Evolutionary conservation across 1,140 invertebrate species (phyloP), one percentile per base, ranked within the genome.

Genomic region (Olivierus martensii): DNA sequence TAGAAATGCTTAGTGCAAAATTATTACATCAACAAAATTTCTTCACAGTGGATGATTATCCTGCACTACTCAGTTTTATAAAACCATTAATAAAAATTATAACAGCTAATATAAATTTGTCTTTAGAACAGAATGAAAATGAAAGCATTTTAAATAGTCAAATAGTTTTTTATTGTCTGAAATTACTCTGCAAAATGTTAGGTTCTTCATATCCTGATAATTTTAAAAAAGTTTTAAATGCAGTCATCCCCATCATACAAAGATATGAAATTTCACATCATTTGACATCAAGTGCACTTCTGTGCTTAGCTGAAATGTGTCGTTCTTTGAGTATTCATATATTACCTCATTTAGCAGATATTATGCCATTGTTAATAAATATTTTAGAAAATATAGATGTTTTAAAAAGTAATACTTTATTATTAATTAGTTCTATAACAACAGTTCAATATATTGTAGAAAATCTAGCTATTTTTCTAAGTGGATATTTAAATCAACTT

Each of bases 1-100:
- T 93, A 67, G 88, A 93, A 61, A 65, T 95, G 19, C 66, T 94
- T 0, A 89, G 87, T 59, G 73, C 73, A 15, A 83, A 88, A 67
- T 68, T 94, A 3, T 38, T 51, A 21, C 22, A 49, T 42, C 75
- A 77, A 36, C 67, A 72, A n/a, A 74, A 78, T 49, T 79, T 79
- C 57, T 76, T 79, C 44, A 63, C 69, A 14, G 51, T 59, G 22
- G 53, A 59, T 17, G 49, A 59, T 28, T 57, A 68, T 61, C 55
- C 49, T 1, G 67, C 77, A 0, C 63, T 92, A 14, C 62, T 82
- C 3, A 65, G 71, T 2, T 75, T 86, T 19, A 73, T 84, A 2
- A 70, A 76, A 46, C 72, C 73, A n/a, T 73, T 82, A 21, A 55
- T 75, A 6, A 65, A 71, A n/a, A 59, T 65, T 28, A 56, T 71